Evolutionary conservation across 2,113 vertebrate species (phyloP).

Genomic region (Alectura lathami): DNA sequence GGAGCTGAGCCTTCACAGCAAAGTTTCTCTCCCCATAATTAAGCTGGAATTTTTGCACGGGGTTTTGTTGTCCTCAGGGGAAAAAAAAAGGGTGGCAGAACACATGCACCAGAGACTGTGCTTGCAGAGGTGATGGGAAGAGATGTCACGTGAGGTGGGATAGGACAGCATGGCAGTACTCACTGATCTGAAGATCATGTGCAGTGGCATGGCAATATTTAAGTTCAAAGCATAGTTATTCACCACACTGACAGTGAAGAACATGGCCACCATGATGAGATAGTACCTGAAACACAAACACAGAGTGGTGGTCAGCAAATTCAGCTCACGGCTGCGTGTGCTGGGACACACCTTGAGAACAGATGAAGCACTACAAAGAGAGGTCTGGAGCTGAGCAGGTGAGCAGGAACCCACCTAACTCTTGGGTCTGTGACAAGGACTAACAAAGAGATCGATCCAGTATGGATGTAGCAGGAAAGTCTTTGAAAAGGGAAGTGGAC

Average conservation of each 20-base stretch:
- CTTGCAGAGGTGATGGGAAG: background rate
- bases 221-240: constrained; percentile 98
- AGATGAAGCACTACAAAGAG: accelerated
- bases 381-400: background rate
- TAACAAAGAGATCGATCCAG: background rate
- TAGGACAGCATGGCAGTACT: constrained; percentile 33
- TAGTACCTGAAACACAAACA: constrained; percentile 84
- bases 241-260: constrained; percentile 94
- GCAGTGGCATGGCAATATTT: constrained; percentile 95
- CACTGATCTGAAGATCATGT: constrained; percentile 99
- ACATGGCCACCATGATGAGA: constrained; percentile 94
- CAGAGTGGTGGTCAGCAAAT: background rate
- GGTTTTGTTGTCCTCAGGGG: background rate
- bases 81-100: background rate
- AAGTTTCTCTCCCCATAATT: background rate
- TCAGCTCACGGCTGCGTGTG: accelerated
- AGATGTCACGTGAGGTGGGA: background rate
- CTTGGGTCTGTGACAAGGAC: background rate
- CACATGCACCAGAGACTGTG: accelerated
- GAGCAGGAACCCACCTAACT: background rate
- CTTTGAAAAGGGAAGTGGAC: background rate
- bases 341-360: background rate
- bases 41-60: background rate
- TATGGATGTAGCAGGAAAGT: background rate
- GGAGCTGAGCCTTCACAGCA: background rate